Conservation (phyloP, 1,140 invertebrate genomes). For the Parasteatoda tepidariorum region DNA sequence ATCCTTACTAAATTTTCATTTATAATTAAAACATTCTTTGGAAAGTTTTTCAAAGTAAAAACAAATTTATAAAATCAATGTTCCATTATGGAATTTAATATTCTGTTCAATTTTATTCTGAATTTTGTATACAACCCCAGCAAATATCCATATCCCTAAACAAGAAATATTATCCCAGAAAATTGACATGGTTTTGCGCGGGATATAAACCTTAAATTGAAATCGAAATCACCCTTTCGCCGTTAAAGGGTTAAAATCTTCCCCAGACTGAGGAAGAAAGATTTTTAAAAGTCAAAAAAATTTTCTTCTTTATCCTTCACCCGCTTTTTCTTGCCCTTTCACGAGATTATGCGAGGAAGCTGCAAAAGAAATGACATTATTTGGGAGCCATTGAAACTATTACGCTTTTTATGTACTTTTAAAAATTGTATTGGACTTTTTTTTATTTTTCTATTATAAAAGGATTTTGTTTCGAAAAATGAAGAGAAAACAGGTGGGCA, state of each 20-base stretch:
- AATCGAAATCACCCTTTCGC: neutral
- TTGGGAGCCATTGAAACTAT: conserved; percentile 4
- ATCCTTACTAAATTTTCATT: too few relatives aligned
- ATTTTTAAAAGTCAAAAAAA: conserved; percentile 21
- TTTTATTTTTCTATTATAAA: neutral
- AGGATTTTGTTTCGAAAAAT: neutral
- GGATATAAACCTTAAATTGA: conserved; percentile 17
- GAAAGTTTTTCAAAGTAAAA: too few relatives aligned
- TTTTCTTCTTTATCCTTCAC: neutral
- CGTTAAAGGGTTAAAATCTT: neutral
- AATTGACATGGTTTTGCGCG: neutral
- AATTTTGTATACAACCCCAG: neutral
- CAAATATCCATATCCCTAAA: neutral
- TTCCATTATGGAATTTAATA: too few relatives aligned
- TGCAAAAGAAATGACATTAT: conserved; percentile 34
- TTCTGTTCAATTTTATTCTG: neutral
- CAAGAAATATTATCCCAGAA: neutral
- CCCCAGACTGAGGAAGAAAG: neutral
- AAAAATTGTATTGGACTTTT: neutral
- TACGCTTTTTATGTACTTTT: neutral
- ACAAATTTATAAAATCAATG: too few relatives aligned
- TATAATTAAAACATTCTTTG: too few relatives aligned
- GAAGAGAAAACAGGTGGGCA: neutral
- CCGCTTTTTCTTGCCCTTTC: conserved; percentile 28
- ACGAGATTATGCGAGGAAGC: conserved; percentile 4